Percentiles rank a stretch among this genome's conserved stretches.
These are phyloP conservation scores for Tetragonula carbonaria DNA, from an alignment of 2,888 invertebrate species.

Conservation along the genomic window DNA sequence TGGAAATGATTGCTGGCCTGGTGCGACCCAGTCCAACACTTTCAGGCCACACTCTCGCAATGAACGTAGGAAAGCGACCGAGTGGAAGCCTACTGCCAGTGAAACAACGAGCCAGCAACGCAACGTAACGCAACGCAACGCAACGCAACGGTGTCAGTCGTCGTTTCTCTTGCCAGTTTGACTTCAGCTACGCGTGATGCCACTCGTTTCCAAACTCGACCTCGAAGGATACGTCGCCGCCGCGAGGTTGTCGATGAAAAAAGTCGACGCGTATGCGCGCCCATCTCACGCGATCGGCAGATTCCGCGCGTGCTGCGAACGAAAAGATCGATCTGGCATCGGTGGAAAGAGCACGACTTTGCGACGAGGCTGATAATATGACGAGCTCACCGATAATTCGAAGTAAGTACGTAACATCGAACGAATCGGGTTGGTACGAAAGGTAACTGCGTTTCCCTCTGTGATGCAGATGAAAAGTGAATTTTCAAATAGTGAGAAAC, in stretches of 20 bases:
- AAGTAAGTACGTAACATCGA: conserved; percentile 22
- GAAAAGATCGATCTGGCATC: background rate
- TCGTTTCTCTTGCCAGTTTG: conserved; percentile 40
- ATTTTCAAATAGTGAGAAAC: no score
- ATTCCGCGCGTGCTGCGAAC: background rate
- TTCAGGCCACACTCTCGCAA: background rate
- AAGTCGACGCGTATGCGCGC: background rate
- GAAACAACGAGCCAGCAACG: conserved; percentile 20
- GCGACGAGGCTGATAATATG: background rate
- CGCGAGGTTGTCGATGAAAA: no score
- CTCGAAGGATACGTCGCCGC: no score
- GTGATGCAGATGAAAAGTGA: no score
- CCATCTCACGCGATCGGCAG: no score
- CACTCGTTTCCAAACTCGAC: no score
- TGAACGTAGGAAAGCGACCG: conserved; percentile 37
- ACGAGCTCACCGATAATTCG: background rate
- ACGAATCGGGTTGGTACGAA: background rate
- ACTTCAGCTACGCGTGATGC: conserved; percentile 31
- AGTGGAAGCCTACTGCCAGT: conserved; percentile 28
- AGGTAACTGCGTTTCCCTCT: no score
- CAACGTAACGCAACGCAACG: background rate
- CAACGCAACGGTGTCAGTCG: conserved; percentile 17
- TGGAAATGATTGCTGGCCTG: background rate
- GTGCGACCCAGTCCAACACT: background rate
- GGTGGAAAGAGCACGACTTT: background rate